phyloP scores from a whole-genome alignment of 2,113 vertebrate species.

The Phylloscopus trochilus region DNA sequence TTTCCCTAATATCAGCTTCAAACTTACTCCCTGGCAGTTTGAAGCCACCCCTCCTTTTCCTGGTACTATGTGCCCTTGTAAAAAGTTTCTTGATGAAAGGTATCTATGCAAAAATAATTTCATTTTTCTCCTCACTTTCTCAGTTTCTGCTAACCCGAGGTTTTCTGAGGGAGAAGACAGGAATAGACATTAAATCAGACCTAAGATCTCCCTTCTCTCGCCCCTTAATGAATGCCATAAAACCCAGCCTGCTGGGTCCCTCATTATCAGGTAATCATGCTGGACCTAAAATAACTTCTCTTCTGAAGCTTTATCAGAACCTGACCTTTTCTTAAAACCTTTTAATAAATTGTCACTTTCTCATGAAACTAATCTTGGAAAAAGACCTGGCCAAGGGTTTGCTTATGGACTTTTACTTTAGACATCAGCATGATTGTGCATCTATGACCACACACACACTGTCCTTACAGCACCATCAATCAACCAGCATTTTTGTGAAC shows the following conservation, averaged over 20 bases:
- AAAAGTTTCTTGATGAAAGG: background rate
- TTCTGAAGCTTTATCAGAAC: background rate
- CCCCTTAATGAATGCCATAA: background rate
- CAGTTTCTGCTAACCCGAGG: background rate
- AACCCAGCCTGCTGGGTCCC: background rate
- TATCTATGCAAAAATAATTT: background rate
- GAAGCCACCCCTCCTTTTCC: background rate
- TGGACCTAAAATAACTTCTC: background rate
- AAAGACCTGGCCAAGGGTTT: background rate
- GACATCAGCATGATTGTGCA: no score
- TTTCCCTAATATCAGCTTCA: background rate
- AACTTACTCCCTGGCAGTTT: no score
- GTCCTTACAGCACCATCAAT: background rate
- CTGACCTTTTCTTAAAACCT: conserved; percentile 29
- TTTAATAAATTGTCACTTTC: conserved; percentile 9
- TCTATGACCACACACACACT: no score
- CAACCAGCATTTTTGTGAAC: background rate
- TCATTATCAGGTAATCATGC: conserved; percentile 23
- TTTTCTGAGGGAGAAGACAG: background rate
- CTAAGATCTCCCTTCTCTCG: background rate
- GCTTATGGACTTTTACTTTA: background rate
- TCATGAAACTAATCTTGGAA: background rate
- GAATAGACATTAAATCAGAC: background rate
- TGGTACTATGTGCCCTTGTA: background rate
- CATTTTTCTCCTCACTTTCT: background rate